Evolutionary conservation across 92 coral and sea anemone genomes (phyloP), one percentile per base, ranked within the genome.

Genomic region (Montipora capitata): DNA sequence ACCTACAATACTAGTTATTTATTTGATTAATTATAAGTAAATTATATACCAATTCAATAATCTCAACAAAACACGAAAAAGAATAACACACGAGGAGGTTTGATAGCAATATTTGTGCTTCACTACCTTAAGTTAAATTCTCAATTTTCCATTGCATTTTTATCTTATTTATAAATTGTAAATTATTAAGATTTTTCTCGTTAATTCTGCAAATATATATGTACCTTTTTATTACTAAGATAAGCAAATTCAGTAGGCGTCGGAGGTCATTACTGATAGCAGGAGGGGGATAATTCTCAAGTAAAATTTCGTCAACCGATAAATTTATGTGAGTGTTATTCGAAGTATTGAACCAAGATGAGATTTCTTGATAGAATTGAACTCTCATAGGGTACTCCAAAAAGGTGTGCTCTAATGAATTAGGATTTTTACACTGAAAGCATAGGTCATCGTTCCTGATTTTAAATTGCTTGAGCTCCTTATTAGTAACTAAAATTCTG

Each of bases 101-200:
- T 45, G 51, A 0, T 45, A 45, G 1, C 51, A 45, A 45, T 45
- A 45, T 45, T 45, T 45, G 51, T 45, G 27, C 1, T 20, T 20
- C 1, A 20, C 27, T 20, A 64, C 69, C 69, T 64, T 10, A 18
- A 67, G 10, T 67, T 67, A 67, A 67, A 20, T 67, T n/a, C 10
- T 67, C 72, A 67, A n/a, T 67, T 67, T 67, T 67, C 41, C 45
- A 67, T 67, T 67, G 18, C 63, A 57, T 10, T 57, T 57, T 57
- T 57, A 57, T 10, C 15, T 57, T 57, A 14, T 10, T 10, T 10
- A 10, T 57, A 57, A 57, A 57, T 3, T 7, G 16, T 3, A 57
- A 14, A 57, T 14, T 57, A 57, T 20, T 20, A 20, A 10, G 63
- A 14, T 57, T 10, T 57, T 10, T 10, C 16, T 57, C 63, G 12